phyloP scores from a whole-genome alignment of 2,888 invertebrate species.

The Heteromurus nitidus region DNA sequence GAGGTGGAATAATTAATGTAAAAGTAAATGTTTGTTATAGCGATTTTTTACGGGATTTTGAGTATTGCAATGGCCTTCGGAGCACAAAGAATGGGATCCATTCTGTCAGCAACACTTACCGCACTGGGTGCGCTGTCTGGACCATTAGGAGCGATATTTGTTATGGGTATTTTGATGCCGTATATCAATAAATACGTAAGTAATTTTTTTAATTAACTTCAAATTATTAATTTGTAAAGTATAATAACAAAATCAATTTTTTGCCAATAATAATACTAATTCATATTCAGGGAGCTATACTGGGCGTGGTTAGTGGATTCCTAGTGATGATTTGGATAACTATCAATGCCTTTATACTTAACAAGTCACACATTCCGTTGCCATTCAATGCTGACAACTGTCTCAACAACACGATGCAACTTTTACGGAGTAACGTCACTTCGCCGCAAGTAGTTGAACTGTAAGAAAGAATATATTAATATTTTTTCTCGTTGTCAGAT shows the following conservation, averaged over 20 bases:
- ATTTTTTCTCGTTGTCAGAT: neutral
- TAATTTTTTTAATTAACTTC: neutral
- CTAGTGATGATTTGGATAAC: slow-evolving; percentile 68
- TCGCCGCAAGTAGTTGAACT: neutral
- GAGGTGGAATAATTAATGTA: neutral
- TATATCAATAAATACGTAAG: slow-evolving; percentile 69
- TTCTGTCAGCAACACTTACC: slow-evolving; percentile 70
- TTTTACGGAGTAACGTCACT: slow-evolving; percentile 12
- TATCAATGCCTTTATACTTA: slow-evolving; percentile 64
- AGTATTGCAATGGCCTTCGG: slow-evolving; percentile 68
- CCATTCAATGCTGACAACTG: slow-evolving; percentile 68
- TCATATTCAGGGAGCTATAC: slow-evolving; percentile 68
- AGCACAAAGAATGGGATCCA: slow-evolving; percentile 68
- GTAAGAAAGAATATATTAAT: slow-evolving; percentile 29
- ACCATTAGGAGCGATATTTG: slow-evolving; percentile 70
- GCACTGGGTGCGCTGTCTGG: slow-evolving; percentile 70
- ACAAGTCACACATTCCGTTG: slow-evolving; percentile 68
- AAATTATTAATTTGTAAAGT: neutral
- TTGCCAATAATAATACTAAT: neutral
- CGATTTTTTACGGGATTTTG: slow-evolving; percentile 61
- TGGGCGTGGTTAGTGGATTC: slow-evolving; percentile 69
- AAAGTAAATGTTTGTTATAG: slow-evolving; percentile 38
- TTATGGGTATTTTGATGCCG: slow-evolving; percentile 72
- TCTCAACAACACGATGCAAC: slow-evolving; percentile 17
- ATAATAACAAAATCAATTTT: neutral